A percentile compares a stretch with the other conserved stretches of the same genome.
These are phyloP conservation scores for Sarcophaga caerulescens DNA, from an alignment of 2,888 invertebrate species.

Conservation along the genomic window DNA sequence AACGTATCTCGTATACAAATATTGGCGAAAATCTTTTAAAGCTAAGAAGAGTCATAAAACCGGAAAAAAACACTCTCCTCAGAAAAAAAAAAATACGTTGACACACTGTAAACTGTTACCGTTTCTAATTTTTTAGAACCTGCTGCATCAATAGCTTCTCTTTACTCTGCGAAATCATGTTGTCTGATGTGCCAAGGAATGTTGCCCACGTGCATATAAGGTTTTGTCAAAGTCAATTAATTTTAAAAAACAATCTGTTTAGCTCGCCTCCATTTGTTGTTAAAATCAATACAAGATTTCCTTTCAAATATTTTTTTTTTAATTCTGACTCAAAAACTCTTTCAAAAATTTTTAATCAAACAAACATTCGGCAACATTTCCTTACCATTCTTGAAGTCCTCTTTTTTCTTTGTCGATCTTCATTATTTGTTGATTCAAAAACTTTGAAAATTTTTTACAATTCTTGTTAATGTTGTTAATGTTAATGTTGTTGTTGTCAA, in stretches of 20 bases:
- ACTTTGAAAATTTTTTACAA: constrained; percentile 25
- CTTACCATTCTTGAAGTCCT: not conserved
- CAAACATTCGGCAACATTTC: constrained; percentile 31
- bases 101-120: too few relatives aligned
- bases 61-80: too few relatives aligned
- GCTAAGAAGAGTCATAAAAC: too few relatives aligned
- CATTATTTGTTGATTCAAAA: constrained; percentile 48
- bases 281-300: not conserved
- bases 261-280: not conserved
- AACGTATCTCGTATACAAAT: too few relatives aligned
- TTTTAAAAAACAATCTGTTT: not conserved
- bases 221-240: not conserved
- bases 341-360: constrained; percentile 7
- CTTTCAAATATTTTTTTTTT: not conserved
- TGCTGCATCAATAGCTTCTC: too few relatives aligned
- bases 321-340: not conserved
- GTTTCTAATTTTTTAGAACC: too few relatives aligned
- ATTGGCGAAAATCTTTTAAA: too few relatives aligned
- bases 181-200: too few relatives aligned
- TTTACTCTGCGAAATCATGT: too few relatives aligned
- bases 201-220: too few relatives aligned
- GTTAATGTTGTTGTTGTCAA: not conserved
- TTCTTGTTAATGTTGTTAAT: not conserved
- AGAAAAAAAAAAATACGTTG: too few relatives aligned
- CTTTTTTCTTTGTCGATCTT: constrained; percentile 32